Evolutionary conservation across 1,140 invertebrate species (phyloP).

Genomic region (Pemphigus obesinymphae): DNA sequence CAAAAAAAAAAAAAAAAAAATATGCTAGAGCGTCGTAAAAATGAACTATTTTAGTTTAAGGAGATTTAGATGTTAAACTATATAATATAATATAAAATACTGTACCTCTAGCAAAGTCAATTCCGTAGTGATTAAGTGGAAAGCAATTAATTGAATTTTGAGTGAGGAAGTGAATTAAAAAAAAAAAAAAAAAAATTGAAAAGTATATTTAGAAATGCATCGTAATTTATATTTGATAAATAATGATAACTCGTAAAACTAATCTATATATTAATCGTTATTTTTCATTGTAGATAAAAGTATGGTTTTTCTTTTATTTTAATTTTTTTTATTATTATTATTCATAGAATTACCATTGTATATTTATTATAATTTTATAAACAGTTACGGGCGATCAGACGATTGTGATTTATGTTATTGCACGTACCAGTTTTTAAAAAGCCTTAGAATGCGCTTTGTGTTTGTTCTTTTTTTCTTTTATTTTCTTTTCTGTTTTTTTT

Average conservation of each 20-base stretch:
- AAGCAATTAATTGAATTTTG: constrained; percentile 26
- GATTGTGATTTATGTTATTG: background rate
- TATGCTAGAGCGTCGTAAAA: constrained; percentile 35
- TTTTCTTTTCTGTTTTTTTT: constrained; percentile 19
- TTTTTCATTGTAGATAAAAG: constrained; percentile 35
- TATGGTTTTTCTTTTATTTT: constrained; percentile 2
- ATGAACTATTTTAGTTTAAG: constrained; percentile 34
- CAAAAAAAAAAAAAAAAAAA: background rate
- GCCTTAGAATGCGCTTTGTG: constrained; percentile 10
- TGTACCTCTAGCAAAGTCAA: constrained; percentile 40
- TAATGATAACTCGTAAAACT: constrained; percentile 23
- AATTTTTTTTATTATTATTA: background rate
- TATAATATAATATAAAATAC: background rate
- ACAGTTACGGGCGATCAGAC: background rate
- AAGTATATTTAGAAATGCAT: constrained; percentile 29
- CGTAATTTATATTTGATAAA: constrained; percentile 40
- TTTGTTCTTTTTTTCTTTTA: constrained; percentile 15
- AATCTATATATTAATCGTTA: constrained; percentile 1
- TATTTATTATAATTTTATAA: constrained; percentile 33
- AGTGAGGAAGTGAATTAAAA: constrained; percentile 14
- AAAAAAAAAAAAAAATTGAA: background rate
- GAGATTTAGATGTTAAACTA: background rate
- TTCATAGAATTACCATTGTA: constrained; percentile 3
- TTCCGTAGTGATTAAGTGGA: constrained; percentile 38
- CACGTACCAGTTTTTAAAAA: background rate